These are phyloP conservation scores for Fratercula arctica DNA, from an alignment of 2,797 vertebrate genomes.

Conservation along the genomic window DNA sequence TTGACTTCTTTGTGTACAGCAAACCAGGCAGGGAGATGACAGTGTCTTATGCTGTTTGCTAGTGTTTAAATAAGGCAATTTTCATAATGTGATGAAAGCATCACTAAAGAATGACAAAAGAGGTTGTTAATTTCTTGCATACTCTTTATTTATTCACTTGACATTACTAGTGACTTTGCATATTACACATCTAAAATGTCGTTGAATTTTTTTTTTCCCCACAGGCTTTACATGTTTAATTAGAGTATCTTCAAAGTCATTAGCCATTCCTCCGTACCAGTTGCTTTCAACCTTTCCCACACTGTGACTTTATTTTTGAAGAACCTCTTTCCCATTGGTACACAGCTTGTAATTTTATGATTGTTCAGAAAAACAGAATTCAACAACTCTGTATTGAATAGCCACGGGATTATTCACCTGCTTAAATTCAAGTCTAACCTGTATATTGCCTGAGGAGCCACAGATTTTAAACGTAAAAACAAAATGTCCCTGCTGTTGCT, in stretches of 20 bases:
- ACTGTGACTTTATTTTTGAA: background rate
- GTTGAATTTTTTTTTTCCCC: background rate
- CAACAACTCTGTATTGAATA: background rate
- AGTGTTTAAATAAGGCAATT: background rate
- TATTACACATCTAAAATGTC: background rate
- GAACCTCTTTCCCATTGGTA: background rate
- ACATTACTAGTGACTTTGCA: background rate
- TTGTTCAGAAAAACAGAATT: background rate
- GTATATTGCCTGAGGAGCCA: background rate
- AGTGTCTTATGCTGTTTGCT: background rate
- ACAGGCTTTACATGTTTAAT: background rate
- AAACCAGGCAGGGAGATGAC: background rate
- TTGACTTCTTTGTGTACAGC: conserved; percentile 17
- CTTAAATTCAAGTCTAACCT: background rate
- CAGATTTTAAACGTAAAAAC: background rate
- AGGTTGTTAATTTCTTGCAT: background rate
- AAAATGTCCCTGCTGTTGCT: background rate
- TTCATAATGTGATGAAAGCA: background rate
- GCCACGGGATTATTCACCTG: background rate
- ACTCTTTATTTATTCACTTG: background rate
- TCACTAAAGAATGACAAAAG: background rate
- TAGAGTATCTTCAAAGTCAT: background rate
- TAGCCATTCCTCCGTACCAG: background rate
- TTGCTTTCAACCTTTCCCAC: background rate
- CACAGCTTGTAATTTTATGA: background rate